Base-by-base conservation (phyloP, 2,797 vertebrate genomes). In the Lates japonicus region DNA sequence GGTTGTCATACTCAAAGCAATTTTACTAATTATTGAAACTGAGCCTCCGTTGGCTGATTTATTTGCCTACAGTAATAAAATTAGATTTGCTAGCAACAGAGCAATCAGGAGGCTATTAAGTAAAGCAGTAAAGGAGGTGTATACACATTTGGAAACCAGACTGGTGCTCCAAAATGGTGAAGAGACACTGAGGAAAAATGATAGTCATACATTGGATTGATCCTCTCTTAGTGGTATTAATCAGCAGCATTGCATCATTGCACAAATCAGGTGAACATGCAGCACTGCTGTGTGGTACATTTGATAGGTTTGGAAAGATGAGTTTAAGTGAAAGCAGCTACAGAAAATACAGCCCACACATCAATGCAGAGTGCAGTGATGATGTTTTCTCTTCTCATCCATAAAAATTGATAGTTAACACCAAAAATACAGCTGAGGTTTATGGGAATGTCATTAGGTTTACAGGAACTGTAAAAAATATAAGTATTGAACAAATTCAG, bases 41-140 rank as follows among this genome's bases (percentile, higher is more conserved):
- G 68, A 82, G 87, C 51, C 75, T 83, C 78, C 58, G 75, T 65
- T 67, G 81, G 80, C 81, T 89, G 89, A 92, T 92, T 91, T 93
- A 85, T n/a, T 92, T 82, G 86, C 84, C 60, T 61, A 68, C 76
- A 77, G 92, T 91, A 87, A 94, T 92, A 87, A 84, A 91, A 93
- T 90, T 84, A 85, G 89, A 93, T 92, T 92, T 92, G 76, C 81
- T 70, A 51, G 87, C 88, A 87, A 78, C 71, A 60, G 65, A 89
- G 86, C 87, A 78, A 91, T 91, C 85, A 88, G 67, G 57, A 65
- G 76, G 76, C 90, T 83, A 90, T 92, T 92, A 87, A 86, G 80
- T 74, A 81, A 89, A 86, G 87, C 92, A 70, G 84, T 83, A 83
- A n/a, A 90, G 86, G 80, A 88, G 81, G 83, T 69, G 78, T 69